A percentile compares a stretch with the other conserved stretches of the same genome.
These are phyloP conservation scores for Hirtodrosophila trivittata DNA, from an alignment of 2,888 invertebrate genomes.

Conservation along the genomic window DNA sequence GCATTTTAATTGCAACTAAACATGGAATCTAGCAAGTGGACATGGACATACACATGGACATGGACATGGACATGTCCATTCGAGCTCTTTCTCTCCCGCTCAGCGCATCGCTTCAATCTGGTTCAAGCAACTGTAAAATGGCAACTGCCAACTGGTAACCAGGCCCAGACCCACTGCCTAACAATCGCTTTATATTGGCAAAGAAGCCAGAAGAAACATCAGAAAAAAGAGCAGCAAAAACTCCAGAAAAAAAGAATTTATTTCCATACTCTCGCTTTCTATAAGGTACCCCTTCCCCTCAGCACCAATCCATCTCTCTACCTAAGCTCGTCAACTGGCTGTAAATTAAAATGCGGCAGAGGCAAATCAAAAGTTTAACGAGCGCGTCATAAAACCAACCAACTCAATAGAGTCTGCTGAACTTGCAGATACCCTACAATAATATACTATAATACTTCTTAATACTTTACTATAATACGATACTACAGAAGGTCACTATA, in stretches of 20 bases:
- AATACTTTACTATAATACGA: too few relatives aligned
- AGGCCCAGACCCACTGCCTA: too few relatives aligned
- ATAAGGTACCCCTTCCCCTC: background rate
- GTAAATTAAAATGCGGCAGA: constrained; percentile 65
- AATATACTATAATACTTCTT: too few relatives aligned
- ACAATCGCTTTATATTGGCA: constrained; percentile 6
- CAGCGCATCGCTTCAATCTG: constrained; percentile 22
- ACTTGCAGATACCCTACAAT: background rate
- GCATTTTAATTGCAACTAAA: constrained; percentile 79
- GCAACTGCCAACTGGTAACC: constrained; percentile 9
- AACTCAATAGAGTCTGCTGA: background rate
- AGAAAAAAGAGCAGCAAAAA: constrained; percentile 6
- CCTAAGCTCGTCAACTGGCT: constrained; percentile 12
- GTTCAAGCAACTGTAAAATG: constrained; percentile 75
- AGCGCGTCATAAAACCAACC: constrained; percentile 4
- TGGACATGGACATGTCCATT: constrained; percentile 15
- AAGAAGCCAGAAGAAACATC: constrained; percentile 2
- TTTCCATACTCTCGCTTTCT: constrained; percentile 37
- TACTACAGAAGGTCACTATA: too few relatives aligned
- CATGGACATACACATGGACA: constrained; percentile 34
- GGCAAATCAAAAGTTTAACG: constrained; percentile 59
- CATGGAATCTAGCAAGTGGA: constrained; percentile 66
- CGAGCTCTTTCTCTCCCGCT: background rate
- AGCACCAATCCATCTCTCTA: background rate
- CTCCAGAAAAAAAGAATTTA: constrained; percentile 6